Conservation (phyloP, 2,888 invertebrate genomes). For the Listrodromus nycthemerus region DNA sequence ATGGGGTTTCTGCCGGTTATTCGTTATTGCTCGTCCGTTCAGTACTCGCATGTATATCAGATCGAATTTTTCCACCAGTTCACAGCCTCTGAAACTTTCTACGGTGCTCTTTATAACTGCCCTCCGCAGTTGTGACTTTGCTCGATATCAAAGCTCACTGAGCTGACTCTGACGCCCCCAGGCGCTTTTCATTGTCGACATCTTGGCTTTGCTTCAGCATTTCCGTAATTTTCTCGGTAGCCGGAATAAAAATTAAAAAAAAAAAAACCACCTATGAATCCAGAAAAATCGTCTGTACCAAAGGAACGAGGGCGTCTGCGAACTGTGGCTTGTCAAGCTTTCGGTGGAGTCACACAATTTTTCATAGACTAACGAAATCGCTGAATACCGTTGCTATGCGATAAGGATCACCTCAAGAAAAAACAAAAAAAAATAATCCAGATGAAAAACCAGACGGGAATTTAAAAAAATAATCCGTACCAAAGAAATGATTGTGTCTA, state of each 20-base stretch:
- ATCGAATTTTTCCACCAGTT: neutral
- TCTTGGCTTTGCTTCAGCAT: slow-evolving; percentile 12
- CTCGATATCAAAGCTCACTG: slow-evolving; percentile 1
- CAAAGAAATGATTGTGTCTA: neutral
- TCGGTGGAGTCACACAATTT: neutral
- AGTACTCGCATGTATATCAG: neutral
- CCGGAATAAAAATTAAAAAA: slow-evolving; percentile 10
- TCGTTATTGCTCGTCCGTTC: slow-evolving; percentile 21
- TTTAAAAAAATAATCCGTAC: neutral
- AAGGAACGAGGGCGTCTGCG: neutral
- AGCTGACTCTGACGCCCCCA: neutral
- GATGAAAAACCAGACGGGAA: neutral
- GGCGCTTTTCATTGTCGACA: slow-evolving; percentile 34
- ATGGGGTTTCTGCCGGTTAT: neutral
- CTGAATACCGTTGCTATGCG: neutral
- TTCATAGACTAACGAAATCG: neutral
- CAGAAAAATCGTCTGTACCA: neutral
- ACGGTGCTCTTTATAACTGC: neutral
- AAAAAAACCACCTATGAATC: slow-evolving; percentile 11
- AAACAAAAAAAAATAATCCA: slow-evolving; percentile 32
- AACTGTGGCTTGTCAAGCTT: neutral
- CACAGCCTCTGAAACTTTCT: neutral
- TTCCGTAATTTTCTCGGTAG: neutral
- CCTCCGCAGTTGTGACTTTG: slow-evolving; percentile 1
- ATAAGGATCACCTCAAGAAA: no score